Conservation (phyloP, 2,888 invertebrate genomes). For the Drosophila mettleri region DNA sequence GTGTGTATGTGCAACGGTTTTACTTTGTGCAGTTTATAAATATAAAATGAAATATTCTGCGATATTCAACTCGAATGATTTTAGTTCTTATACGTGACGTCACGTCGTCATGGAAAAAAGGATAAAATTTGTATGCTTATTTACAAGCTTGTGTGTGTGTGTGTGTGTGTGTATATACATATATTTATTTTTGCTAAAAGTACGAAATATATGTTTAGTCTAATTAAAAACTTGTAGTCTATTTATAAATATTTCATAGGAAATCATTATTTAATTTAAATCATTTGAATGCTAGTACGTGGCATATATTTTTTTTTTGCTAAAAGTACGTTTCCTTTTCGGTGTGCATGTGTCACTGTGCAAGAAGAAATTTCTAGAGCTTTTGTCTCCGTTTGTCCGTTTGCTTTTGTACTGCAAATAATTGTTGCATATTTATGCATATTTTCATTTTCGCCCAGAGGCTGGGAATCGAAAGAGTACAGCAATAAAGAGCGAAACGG, state of each 20-base stretch:
- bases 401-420: not conserved
- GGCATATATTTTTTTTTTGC: no score
- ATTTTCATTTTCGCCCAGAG: not conserved
- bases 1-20: no score
- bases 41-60: not conserved
- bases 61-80: not conserved
- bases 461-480: not conserved
- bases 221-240: no score
- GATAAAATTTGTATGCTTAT: not conserved
- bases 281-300: not conserved
- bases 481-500: not conserved
- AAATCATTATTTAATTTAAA: conserved; percentile 2
- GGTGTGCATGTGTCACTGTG: not conserved
- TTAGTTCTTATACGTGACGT: no score
- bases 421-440: conserved; percentile 11
- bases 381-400: not conserved
- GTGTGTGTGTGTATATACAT: no score
- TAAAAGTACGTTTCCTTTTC: not conserved
- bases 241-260: no score
- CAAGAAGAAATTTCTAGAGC: not conserved
- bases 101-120: not conserved
- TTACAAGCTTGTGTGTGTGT: not conserved
- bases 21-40: no score
- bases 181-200: no score
- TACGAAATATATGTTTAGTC: not conserved